Conservation (phyloP, 2,888 invertebrate species). For the Aspidapion aeneum region DNA sequence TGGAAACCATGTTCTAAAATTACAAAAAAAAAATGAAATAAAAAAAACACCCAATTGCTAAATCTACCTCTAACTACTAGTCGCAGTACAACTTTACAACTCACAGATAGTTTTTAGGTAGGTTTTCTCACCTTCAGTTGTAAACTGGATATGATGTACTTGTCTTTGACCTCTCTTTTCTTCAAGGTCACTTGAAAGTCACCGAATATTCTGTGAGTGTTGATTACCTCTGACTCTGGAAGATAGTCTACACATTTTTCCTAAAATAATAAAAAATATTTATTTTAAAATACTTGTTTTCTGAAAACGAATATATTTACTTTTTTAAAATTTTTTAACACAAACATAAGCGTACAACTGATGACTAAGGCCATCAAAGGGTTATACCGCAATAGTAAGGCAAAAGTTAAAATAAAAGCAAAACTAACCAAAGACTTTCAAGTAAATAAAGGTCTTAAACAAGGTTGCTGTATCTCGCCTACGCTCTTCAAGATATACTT, state of each 20-base stretch:
- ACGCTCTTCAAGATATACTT: no score
- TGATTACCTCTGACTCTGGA: conserved; percentile 87
- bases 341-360: no score
- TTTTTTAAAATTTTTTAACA: no score
- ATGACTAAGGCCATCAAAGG: no score
- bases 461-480: no score
- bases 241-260: conserved; percentile 90
- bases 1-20: conserved; percentile 69
- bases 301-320: not conserved
- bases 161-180: conserved; percentile 85
- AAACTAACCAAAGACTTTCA: no score
- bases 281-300: not conserved
- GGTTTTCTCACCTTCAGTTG: conserved; percentile 64
- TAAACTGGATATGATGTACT: conserved; percentile 84
- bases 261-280: conserved; percentile 47
- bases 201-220: conserved; percentile 82
- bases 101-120: not conserved
- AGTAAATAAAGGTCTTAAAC: no score
- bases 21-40: conserved; percentile 4
- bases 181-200: conserved; percentile 86
- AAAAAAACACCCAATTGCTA: not conserved
- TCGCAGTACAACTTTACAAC: not conserved
- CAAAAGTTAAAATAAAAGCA: no score
- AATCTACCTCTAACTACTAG: not conserved
- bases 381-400: no score